Percentiles rank a stretch among this genome's conserved stretches.
These are phyloP conservation scores for Drepanosiphum platanoidis DNA, from an alignment of 2,888 invertebrate genomes.

Conservation along the genomic window DNA sequence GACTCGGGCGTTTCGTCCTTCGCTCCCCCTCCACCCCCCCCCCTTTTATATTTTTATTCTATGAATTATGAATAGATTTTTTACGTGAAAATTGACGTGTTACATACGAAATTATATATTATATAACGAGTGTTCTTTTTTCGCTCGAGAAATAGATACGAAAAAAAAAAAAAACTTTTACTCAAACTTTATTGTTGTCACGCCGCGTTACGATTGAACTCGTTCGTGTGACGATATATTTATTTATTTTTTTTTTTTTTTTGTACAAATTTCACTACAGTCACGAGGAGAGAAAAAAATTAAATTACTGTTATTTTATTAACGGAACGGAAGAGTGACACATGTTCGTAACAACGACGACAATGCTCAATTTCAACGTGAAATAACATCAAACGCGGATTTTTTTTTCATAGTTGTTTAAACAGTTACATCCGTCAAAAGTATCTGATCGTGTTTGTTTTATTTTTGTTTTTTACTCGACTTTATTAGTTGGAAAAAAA, in stretches of 20 bases:
- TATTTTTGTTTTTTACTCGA: not conserved
- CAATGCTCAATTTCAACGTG: constrained; percentile 26
- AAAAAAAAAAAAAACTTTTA: not conserved
- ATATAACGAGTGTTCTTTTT: not conserved
- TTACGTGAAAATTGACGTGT: not conserved
- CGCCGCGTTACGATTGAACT: not conserved
- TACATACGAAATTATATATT: not conserved
- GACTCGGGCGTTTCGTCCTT: too few species aligned
- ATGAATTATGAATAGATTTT: too few species aligned
- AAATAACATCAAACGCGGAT: constrained; percentile 14
- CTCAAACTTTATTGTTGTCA: not conserved
- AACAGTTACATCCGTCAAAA: constrained; percentile 25
- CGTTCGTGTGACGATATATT: not conserved
- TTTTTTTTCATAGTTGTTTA: not conserved
- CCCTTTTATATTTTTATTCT: too few species aligned
- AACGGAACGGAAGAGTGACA: constrained; percentile 37
- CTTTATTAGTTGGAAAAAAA: not conserved
- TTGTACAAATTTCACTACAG: not conserved
- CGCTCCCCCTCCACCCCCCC: too few species aligned
- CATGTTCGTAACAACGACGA: constrained; percentile 8
- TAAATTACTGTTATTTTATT: constrained; percentile 29
- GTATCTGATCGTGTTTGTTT: too few species aligned
- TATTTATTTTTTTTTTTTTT: too few species aligned
- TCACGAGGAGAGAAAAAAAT: constrained; percentile 26
- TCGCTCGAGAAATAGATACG: not conserved